Conservation (phyloP, 2,888 invertebrate genomes). For the Aromia moschata region DNA sequence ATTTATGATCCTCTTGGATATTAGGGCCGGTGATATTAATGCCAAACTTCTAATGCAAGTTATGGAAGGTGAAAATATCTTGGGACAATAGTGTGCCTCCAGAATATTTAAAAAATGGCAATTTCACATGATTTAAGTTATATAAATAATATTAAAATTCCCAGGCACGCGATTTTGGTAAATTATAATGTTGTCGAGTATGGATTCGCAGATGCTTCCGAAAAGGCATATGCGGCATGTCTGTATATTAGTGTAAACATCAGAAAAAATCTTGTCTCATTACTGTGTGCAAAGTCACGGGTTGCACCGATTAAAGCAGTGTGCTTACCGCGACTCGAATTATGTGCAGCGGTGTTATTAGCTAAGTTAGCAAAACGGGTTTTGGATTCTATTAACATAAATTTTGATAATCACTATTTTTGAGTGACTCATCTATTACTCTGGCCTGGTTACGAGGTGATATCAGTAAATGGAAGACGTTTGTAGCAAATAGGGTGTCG, state of each 20-base stretch:
- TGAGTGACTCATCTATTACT: neutral
- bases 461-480: neutral
- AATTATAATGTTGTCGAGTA: constrained; percentile 31
- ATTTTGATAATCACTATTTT: neutral
- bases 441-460: neutral
- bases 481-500: neutral
- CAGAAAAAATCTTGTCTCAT: too few relatives aligned
- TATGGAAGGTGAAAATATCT: constrained; percentile 37
- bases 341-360: constrained; percentile 36
- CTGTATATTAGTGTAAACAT: too few relatives aligned
- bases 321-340: constrained; percentile 38
- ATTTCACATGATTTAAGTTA: constrained; percentile 19
- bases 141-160: constrained; percentile 19
- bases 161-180: constrained; percentile 26
- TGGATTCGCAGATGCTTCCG: constrained; percentile 43
- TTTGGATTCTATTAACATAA: neutral
- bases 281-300: constrained; percentile 40
- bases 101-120: constrained; percentile 30
- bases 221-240: constrained; percentile 39
- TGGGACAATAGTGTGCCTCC: constrained; percentile 41
- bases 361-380: neutral
- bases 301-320: constrained; percentile 40
- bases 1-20: constrained; percentile 45
- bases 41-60: constrained; percentile 43
- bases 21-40: constrained; percentile 35